These are phyloP conservation scores for Sebastes alutus DNA, from an alignment of 2,797 vertebrate species.

Conservation along the genomic window DNA sequence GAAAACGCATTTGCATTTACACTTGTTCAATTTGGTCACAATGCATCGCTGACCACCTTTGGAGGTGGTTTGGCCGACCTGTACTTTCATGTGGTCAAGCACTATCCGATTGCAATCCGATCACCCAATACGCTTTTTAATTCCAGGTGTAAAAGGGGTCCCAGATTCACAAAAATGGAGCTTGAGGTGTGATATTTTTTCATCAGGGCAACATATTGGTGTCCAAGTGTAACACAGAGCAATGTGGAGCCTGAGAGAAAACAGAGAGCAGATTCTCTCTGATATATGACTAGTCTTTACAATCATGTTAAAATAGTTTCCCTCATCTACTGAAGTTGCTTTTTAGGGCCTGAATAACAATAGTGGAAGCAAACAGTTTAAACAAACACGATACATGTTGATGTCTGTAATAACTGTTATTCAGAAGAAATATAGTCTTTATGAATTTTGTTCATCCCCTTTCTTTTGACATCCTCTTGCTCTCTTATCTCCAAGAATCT, in stretches of 20 bases:
- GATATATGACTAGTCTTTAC: background rate
- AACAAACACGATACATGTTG: background rate
- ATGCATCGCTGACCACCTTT: no score
- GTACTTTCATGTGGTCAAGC: background rate
- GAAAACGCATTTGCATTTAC: no score
- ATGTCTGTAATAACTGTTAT: background rate
- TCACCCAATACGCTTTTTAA: no score
- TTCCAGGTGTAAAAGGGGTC: no score
- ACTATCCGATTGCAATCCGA: background rate
- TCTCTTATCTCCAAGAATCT: constrained; percentile 41
- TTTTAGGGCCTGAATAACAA: background rate
- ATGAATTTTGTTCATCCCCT: background rate
- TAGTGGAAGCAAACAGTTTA: background rate
- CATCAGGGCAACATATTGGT: background rate
- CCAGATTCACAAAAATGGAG: no score
- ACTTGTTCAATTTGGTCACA: no score
- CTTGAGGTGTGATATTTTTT: no score
- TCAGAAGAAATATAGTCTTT: background rate
- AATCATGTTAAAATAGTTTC: background rate
- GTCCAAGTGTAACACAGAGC: background rate
- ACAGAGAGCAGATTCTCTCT: background rate
- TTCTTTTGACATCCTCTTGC: constrained; percentile 5
- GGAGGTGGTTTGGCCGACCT: background rate
- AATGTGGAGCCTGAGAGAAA: background rate
- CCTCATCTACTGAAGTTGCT: background rate